A percentile compares a stretch with the other conserved stretches of the same genome.
phyloP scores from a whole-genome alignment of 2,797 vertebrate genomes.

The Synaphobranchus kaupii region DNA sequence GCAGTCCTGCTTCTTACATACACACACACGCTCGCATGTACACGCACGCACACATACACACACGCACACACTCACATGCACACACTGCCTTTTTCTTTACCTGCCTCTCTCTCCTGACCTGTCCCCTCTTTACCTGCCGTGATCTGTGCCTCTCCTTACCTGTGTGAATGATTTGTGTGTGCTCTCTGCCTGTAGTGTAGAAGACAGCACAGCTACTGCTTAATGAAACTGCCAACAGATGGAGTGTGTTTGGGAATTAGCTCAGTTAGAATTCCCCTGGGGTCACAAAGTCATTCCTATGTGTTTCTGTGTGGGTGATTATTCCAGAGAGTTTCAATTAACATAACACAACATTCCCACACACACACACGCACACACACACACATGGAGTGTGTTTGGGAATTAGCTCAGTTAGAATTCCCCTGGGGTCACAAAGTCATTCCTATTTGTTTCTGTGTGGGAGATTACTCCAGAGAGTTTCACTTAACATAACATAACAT shows the following conservation, averaged over 20 bases:
- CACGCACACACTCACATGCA: not conserved
- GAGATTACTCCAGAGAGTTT: not conserved
- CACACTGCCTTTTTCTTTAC: not conserved
- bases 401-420: not conserved
- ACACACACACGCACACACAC: not conserved
- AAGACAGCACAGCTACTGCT: not conserved
- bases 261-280: conserved; percentile 4
- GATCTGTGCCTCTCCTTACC: not conserved
- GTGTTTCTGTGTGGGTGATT: not conserved
- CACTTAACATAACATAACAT: too few relatives aligned
- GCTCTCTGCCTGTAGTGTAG: not conserved
- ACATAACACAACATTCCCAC: not conserved
- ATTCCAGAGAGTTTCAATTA: not conserved
- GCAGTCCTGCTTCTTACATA: not conserved
- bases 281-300: not conserved
- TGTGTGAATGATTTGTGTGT: not conserved
- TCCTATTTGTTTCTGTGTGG: not conserved
- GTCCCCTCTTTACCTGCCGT: not conserved
- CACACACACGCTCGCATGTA: not conserved
- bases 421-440: not conserved
- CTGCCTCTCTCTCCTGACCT: not conserved
- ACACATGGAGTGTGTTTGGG: not conserved
- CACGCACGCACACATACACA: not conserved
- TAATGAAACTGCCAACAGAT: conserved; percentile 7
- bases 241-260: not conserved